A percentile compares a stretch with the other conserved stretches of the same genome.
These are phyloP conservation scores for Aurelia aurita DNA, from an alignment of 30 jellyfish, hydroid and myxozoan genomes.

Conservation along the genomic window DNA sequence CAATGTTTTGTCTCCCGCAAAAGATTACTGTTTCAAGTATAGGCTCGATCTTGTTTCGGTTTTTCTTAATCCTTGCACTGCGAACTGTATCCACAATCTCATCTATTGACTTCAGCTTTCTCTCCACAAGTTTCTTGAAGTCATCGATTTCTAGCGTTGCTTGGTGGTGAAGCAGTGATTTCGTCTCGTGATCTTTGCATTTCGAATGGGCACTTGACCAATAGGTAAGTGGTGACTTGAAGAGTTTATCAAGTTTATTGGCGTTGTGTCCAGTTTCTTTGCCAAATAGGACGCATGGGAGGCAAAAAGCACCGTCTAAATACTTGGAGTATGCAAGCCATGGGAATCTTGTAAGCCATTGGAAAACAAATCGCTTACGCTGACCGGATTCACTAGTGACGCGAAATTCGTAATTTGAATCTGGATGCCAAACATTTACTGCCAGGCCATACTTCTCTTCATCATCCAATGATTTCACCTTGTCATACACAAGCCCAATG, in stretches of 20 bases:
- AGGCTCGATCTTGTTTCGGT: conserved; percentile 23
- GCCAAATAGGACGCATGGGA: conserved; percentile 50
- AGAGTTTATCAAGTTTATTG: conserved; percentile 2
- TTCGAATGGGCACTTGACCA: conserved; percentile 31
- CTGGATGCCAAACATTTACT: conserved; percentile 28
- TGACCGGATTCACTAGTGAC: background rate
- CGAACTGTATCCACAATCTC: background rate
- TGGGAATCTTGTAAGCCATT: conserved; percentile 18
- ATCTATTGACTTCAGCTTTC: background rate
- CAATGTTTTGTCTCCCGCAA: conserved; percentile 43
- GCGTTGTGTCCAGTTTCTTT: background rate
- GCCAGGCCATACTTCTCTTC: conserved; percentile 12
- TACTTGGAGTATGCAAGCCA: conserved; percentile 58
- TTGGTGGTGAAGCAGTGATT: background rate
- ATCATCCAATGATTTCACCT: background rate
- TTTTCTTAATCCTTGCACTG: background rate
- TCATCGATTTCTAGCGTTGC: background rate
- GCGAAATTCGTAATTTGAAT: conserved; percentile 3
- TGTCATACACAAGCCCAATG: conserved; percentile 10
- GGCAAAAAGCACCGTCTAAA: conserved; percentile 56
- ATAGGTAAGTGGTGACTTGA: conserved; percentile 16
- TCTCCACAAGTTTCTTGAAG: background rate
- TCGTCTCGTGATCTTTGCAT: conserved; percentile 1
- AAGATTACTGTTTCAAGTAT: conserved; percentile 41
- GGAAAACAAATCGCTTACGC: background rate